Evolutionary conservation across 2,888 invertebrate genomes (phyloP), one percentile per base, ranked within the genome.

Genomic region (Perizoma flavofasciatum): DNA sequence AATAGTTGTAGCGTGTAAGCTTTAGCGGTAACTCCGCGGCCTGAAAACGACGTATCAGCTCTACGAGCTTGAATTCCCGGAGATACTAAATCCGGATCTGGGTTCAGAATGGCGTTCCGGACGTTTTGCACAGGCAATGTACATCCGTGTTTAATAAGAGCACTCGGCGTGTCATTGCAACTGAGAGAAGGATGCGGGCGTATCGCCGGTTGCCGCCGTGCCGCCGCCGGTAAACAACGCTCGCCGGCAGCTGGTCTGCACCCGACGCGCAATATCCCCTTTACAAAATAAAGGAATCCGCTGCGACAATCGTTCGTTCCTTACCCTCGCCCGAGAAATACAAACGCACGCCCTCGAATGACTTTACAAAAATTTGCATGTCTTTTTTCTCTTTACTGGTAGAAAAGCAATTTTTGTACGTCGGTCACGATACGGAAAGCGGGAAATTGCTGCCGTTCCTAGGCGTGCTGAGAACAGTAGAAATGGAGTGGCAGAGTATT

Each of bases 291-390:
- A 92, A 91, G 85, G 86, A 89, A 86, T 85, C 80, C 83, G 74
- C 84, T 83, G 87, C 89, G 88, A 91, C 91, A 89, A 90, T 90
- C 89, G 90, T 85, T 88, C 86, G 85, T 86, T 85, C 80, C 84
- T 88, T 86, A 85, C 88, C 84, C 88, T 85, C 75, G 75, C 80
- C 85, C 86, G 86, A 90, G 88, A 89, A 89, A 91, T 91, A 90
- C 91, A 91, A 90, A 90, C 89, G 89, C 84, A 89, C 89, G 89
- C 85, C 88, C 86, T 75, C 86, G 86, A 90, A 90, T 88, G 91
- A 89, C 91, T 91, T 88, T 88, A 89, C 89, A 89, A 88, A 91
- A 92, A 90, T 92, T 91, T 91, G 88, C 91, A 90, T 91, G 79
- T 81, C 81, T 79, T 86, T 85, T 87, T 84, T 85, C 77, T 86